A percentile compares a stretch with the other conserved stretches of the same genome.
Evolutionary conservation across 1,140 invertebrate species (phyloP).

Genomic region (Lethocerus indicus): DNA sequence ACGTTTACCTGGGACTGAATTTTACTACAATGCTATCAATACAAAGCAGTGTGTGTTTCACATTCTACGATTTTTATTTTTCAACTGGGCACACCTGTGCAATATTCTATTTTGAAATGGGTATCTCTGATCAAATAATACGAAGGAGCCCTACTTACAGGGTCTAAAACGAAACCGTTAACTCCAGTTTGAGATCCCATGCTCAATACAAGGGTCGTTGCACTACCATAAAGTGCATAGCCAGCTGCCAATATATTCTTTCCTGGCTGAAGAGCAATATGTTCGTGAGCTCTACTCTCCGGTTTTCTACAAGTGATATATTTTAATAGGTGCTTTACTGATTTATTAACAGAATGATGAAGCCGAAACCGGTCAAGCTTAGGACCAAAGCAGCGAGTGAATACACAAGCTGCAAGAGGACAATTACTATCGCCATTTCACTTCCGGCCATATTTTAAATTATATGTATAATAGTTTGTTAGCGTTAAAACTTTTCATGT

Average conservation of each 20-base stretch:
- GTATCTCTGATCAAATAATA: too few relatives aligned
- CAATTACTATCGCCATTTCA: too few relatives aligned
- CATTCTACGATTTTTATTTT: too few relatives aligned
- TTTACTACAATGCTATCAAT: neutral
- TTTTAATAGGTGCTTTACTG: neutral
- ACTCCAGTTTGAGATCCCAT: slow-evolving; percentile 73
- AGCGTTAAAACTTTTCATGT: too few relatives aligned
- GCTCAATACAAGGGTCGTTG: slow-evolving; percentile 85
- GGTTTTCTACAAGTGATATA: neutral
- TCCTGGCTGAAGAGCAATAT: slow-evolving; percentile 73
- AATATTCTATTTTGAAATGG: too few relatives aligned
- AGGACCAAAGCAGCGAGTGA: too few relatives aligned
- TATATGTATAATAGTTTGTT: too few relatives aligned
- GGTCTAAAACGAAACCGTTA: slow-evolving; percentile 95
- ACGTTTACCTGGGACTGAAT: slow-evolving; percentile 8
- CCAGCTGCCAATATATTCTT: slow-evolving; percentile 83
- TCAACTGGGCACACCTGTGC: too few relatives aligned
- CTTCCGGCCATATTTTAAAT: too few relatives aligned
- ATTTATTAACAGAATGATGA: too few relatives aligned
- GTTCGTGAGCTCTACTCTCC: slow-evolving; percentile 19
- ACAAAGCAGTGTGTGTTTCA: neutral
- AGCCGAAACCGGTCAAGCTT: too few relatives aligned
- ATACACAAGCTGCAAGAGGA: too few relatives aligned
- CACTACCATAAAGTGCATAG: slow-evolving; percentile 95
- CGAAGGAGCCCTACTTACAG: slow-evolving; percentile 32